phyloP scores from a whole-genome alignment of 1,140 invertebrate species.

The Phortica variegata region DNA sequence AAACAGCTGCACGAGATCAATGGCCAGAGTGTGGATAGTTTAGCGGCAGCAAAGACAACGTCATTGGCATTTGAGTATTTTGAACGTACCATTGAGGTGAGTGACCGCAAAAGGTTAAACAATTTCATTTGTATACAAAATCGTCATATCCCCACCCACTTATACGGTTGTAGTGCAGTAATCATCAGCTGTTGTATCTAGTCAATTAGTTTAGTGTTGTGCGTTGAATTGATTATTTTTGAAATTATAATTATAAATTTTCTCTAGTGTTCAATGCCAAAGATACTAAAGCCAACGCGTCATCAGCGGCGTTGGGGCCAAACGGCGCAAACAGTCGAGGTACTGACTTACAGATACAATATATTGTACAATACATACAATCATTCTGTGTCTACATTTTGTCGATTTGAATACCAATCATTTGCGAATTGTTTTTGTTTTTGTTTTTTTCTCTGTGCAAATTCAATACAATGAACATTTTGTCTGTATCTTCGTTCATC shows the following conservation, averaged over 20 bases:
- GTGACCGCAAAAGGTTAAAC: slow-evolving; percentile 29
- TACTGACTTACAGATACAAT: slow-evolving; percentile 21
- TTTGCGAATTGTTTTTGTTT: slow-evolving; percentile 1
- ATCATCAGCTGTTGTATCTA: not conserved
- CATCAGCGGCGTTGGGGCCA: slow-evolving; percentile 50
- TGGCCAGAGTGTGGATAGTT: slow-evolving; percentile 72
- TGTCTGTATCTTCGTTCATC: too few relatives aligned
- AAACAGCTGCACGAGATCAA: slow-evolving; percentile 65
- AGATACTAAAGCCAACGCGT: slow-evolving; percentile 39
- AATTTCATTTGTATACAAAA: too few relatives aligned
- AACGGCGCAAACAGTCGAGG: slow-evolving; percentile 42
- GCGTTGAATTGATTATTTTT: not conserved
- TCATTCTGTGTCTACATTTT: not conserved
- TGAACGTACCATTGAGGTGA: slow-evolving; percentile 77
- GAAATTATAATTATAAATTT: slow-evolving; percentile 22
- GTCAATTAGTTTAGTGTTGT: slow-evolving; percentile 3
- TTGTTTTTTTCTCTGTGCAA: too few relatives aligned
- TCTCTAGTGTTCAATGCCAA: slow-evolving; percentile 53
- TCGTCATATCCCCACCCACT: too few relatives aligned
- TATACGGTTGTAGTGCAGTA: too few relatives aligned
- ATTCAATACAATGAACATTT: too few relatives aligned
- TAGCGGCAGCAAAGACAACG: slow-evolving; percentile 68
- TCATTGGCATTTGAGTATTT: slow-evolving; percentile 75
- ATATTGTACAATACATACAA: too few relatives aligned
- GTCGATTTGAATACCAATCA: too few relatives aligned